Evolutionary conservation across 2,888 invertebrate genomes (phyloP).

Genomic region (Orchesella flavescens): DNA sequence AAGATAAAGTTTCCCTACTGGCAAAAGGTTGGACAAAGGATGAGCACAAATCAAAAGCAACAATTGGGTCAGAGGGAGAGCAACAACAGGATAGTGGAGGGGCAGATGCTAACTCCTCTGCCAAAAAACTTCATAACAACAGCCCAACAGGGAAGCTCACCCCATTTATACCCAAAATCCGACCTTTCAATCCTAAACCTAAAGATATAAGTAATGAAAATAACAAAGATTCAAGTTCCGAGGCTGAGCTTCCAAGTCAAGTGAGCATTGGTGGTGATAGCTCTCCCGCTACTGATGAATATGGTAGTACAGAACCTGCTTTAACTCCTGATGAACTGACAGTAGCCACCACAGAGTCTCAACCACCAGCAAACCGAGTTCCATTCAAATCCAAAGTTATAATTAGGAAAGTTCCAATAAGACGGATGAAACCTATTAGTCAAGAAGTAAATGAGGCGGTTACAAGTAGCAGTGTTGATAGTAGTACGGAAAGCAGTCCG

Average conservation of each 20-base stretch:
- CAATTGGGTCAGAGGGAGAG: conserved; percentile 45
- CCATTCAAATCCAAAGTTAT: not conserved
- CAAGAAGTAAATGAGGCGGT: not conserved
- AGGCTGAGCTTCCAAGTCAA: not conserved
- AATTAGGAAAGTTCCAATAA: conserved; percentile 49
- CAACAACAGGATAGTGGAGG: not conserved
- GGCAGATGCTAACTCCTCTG: not conserved
- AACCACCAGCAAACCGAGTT: not conserved
- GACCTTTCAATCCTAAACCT: conserved; percentile 36
- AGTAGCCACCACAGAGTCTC: not conserved
- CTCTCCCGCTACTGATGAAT: not conserved
- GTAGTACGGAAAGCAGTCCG: not conserved
- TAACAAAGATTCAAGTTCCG: not conserved
- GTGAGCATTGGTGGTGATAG: not conserved
- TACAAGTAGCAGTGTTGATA: not conserved
- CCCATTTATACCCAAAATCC: conserved; percentile 47
- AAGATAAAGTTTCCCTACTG: not conserved
- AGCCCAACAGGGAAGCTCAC: conserved; percentile 52
- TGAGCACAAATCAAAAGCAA: conserved; percentile 7
- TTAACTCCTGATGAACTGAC: not conserved
- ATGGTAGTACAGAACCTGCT: not conserved
- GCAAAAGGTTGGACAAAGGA: not conserved
- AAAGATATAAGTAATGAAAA: not conserved
- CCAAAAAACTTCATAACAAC: conserved; percentile 24
- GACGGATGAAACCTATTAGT: conserved; percentile 5